These are phyloP conservation scores for Callipepla californica DNA, from an alignment of 2,113 vertebrate species.

Conservation along the genomic window DNA sequence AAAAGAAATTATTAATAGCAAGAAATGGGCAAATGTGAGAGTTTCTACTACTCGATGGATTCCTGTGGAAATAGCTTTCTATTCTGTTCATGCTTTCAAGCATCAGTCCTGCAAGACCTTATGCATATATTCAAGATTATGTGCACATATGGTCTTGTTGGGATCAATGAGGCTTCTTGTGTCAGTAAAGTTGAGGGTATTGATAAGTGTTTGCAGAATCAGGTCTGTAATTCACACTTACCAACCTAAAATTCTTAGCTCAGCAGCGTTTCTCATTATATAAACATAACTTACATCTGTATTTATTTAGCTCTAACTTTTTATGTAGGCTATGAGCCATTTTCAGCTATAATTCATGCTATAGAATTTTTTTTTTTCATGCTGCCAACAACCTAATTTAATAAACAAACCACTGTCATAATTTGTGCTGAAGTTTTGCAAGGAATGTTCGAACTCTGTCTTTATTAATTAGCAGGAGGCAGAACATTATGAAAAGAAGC, in stretches of 20 bases:
- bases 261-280: constrained; percentile 76
- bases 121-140: constrained; percentile 66
- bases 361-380: constrained; percentile 65
- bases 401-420: constrained; percentile 73
- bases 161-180: constrained; percentile 65
- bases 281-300: constrained; percentile 73
- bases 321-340: constrained; percentile 66
- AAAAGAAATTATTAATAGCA: constrained; percentile 56
- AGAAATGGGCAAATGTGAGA: constrained; percentile 20
- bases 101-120: constrained; percentile 55
- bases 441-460: constrained; percentile 67
- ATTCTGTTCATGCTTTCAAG: constrained; percentile 57
- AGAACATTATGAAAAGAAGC: constrained; percentile 56
- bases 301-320: constrained; percentile 75
- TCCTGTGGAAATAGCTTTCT: constrained; percentile 48
- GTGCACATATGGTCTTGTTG: constrained; percentile 51
- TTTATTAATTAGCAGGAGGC: constrained; percentile 79
- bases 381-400: constrained; percentile 76
- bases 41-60: constrained; percentile 22
- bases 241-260: constrained; percentile 75
- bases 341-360: constrained; percentile 67
- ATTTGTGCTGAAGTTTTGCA: constrained; percentile 63
- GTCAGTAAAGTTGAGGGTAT: constrained; percentile 62
- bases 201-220: constrained; percentile 72
- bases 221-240: constrained; percentile 71